phyloP scores from a whole-genome alignment of 2,888 invertebrate species.

The Torymus tubicola region DNA sequence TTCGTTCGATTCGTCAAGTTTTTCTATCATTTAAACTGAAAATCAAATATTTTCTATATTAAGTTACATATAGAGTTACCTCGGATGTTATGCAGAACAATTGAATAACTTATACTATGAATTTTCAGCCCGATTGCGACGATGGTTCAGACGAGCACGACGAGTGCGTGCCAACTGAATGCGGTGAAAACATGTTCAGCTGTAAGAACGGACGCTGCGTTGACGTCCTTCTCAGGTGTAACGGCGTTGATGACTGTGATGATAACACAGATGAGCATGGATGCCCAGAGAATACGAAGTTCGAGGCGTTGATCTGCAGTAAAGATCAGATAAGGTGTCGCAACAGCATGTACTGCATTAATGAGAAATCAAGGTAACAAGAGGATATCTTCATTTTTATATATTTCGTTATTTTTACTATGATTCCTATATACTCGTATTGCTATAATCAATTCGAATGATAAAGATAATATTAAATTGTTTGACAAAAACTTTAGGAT shows the following conservation, averaged over 20 bases:
- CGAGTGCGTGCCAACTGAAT: slow-evolving; percentile 64
- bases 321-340: slow-evolving; percentile 65
- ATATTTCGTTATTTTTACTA: neutral
- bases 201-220: slow-evolving; percentile 80
- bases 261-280: slow-evolving; percentile 79
- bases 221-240: slow-evolving; percentile 78
- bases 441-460: too few species aligned
- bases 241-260: slow-evolving; percentile 80
- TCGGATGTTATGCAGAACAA: neutral
- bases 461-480: too few species aligned
- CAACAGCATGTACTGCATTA: slow-evolving; percentile 67
- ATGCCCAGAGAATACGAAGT: slow-evolving; percentile 68
- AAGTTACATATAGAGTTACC: neutral
- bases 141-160: slow-evolving; percentile 73
- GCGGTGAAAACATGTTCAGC: slow-evolving; percentile 74
- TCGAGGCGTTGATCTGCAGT: slow-evolving; percentile 60
- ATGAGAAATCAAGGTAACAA: slow-evolving; percentile 63
- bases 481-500: too few species aligned
- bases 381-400: neutral
- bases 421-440: too few species aligned
- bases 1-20: neutral
- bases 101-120: neutral
- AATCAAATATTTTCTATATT: neutral
- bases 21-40: neutral
- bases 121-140: slow-evolving; percentile 67